phyloP scores from a whole-genome alignment of 2,888 invertebrate species.

The Tiliacea citrago region DNA sequence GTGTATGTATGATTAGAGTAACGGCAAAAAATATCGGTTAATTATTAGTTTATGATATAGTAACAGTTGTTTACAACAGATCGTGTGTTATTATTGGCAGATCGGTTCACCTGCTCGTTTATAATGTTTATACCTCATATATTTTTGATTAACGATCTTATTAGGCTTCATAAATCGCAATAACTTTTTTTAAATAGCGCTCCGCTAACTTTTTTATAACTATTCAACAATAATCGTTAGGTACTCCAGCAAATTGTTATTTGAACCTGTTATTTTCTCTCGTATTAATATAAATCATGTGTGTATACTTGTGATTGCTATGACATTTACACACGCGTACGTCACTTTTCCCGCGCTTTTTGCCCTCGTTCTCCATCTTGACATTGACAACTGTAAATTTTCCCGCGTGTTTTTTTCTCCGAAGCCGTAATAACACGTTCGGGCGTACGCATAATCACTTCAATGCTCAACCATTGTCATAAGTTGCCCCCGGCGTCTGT shows the following conservation, averaged over 20 bases:
- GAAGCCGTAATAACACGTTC: slow-evolving; percentile 68
- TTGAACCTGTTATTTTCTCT: slow-evolving; percentile 41
- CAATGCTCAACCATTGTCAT: slow-evolving; percentile 70
- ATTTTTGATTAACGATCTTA: slow-evolving; percentile 30
- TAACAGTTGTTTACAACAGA: slow-evolving; percentile 33
- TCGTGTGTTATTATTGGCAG: slow-evolving; percentile 33
- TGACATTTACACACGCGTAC: slow-evolving; percentile 40
- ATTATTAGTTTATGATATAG: slow-evolving; percentile 32
- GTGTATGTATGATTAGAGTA: slow-evolving; percentile 19
- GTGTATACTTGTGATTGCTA: slow-evolving; percentile 42
- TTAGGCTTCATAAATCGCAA: slow-evolving; percentile 43
- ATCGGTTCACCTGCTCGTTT: slow-evolving; percentile 34
- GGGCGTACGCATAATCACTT: slow-evolving; percentile 69
- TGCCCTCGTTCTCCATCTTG: slow-evolving; percentile 47
- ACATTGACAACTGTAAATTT: slow-evolving; percentile 45
- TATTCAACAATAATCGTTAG: slow-evolving; percentile 4
- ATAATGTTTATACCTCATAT: slow-evolving; percentile 6
- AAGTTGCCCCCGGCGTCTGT: slow-evolving; percentile 59
- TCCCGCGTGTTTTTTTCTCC: slow-evolving; percentile 60
- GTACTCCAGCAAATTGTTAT: slow-evolving; percentile 9
- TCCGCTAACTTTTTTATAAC: slow-evolving; percentile 20
- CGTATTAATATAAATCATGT: slow-evolving; percentile 17
- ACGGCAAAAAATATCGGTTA: slow-evolving; percentile 48
- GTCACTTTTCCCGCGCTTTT: slow-evolving; percentile 54
- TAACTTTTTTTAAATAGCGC: slow-evolving; percentile 29